These are phyloP conservation scores for Miltochrista miniata DNA, from an alignment of 2,888 invertebrate species.

Conservation along the genomic window DNA sequence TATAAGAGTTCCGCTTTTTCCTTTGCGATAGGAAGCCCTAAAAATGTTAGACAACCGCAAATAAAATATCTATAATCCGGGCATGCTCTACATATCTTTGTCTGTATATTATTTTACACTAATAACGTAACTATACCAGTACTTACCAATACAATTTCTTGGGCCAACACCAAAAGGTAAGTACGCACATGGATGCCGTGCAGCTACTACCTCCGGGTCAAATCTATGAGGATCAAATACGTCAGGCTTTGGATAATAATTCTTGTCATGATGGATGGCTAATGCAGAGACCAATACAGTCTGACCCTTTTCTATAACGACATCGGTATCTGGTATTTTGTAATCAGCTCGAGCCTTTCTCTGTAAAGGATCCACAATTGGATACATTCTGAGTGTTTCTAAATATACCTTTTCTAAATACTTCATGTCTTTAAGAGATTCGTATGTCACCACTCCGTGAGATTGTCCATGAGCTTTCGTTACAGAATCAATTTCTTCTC, in stretches of 20 bases:
- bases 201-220: conserved; percentile 45
- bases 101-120: too few relatives aligned
- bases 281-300: conserved; percentile 50
- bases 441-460: conserved; percentile 54
- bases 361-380: conserved; percentile 60
- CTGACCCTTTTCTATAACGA: conserved; percentile 53
- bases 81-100: too few relatives aligned
- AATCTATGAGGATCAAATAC: conserved; percentile 75
- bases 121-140: background rate
- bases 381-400: conserved; percentile 67
- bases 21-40: too few relatives aligned
- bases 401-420: conserved; percentile 60
- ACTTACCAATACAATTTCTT: conserved; percentile 66
- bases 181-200: conserved; percentile 55
- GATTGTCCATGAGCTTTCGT: conserved; percentile 37
- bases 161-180: conserved; percentile 69
- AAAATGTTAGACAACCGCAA: too few relatives aligned
- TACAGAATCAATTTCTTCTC: conserved; percentile 50
- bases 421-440: conserved; percentile 55
- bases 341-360: conserved; percentile 56
- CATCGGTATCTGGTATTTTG: conserved; percentile 54
- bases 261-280: conserved; percentile 64
- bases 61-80: too few relatives aligned
- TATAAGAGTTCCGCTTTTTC: too few relatives aligned
- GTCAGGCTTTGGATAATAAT: conserved; percentile 65